Base-by-base conservation (phyloP, 2,888 invertebrate genomes). In the Chrysolina haemoptera region DNA sequence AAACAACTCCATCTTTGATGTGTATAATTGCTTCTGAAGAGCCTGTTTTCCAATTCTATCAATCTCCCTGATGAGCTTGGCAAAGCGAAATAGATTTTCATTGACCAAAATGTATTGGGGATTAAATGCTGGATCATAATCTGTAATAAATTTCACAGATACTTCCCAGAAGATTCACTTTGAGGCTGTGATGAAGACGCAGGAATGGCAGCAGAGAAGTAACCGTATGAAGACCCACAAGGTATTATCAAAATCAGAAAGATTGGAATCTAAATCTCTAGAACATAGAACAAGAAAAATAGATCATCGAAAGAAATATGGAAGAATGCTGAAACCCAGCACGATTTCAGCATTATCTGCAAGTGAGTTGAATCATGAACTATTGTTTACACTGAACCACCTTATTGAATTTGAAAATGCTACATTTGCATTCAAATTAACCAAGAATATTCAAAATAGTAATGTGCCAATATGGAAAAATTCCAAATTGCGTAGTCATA, bases 131-230 rank as follows among this genome's bases (percentile, higher is more conserved):
- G 20, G 20, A 53, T 53, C 9, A 18, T 53, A 53, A 53, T 53
- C 53, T 53, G 1, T 53, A 12, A 53, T 12, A 53, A n/a, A 20
- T 53, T 66, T 12, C 16, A 0, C 88, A 95, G 95, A 95, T 87
- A 90, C 93, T 64, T 89, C 91, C 6, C 90, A 92, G 70, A 89
- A 90, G 62, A 87, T 92, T 74, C 95, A 95, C 88, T 89, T 94
- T 84, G 91, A 94, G 71, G 92, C 94, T 77, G 90, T 94, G 80
- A 90, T 93, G 89, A 93, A 94, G 80, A 92, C 93, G 80, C 89
- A 93, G 71, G 95, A 96, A 85, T 96, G 96, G 95, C 95, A 96
- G 82, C 92, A 93, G 84, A 92, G 92, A 82, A 90, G 91, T 85
- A 86, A 90, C 65, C 87, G 90, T 76, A 83, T 87, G 81, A 88